phyloP scores from a whole-genome alignment of 2,797 vertebrate species.

The Agapornis canus region DNA sequence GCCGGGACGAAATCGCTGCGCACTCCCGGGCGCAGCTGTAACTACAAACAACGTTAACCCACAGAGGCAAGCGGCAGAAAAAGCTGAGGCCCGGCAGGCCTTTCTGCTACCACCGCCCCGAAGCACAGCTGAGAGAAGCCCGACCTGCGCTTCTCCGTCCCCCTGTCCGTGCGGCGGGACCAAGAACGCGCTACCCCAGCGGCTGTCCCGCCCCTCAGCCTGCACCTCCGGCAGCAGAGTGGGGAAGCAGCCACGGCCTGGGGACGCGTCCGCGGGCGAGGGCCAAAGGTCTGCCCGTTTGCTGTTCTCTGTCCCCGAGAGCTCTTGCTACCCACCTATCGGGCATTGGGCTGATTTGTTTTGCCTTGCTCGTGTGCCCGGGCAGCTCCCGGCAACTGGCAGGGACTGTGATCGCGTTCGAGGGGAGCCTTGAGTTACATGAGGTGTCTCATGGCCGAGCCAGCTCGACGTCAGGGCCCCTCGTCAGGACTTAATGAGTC shows the following conservation, averaged over 20 bases:
- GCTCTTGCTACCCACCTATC: accelerated
- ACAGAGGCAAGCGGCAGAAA: not conserved
- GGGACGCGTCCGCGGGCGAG: not conserved
- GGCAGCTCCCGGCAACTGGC: not conserved
- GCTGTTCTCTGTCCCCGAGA: accelerated
- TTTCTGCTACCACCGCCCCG: not conserved
- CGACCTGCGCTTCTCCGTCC: not conserved
- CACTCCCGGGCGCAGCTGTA: not conserved
- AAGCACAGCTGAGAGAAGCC: not conserved
- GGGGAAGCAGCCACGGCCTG: not conserved
- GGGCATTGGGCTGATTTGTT: accelerated
- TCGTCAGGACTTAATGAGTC: not conserved
- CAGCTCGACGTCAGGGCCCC: not conserved
- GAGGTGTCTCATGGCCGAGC: accelerated
- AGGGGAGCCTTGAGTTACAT: too few relatives aligned
- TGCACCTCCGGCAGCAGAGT: not conserved
- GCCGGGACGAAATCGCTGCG: accelerated
- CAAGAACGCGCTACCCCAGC: not conserved
- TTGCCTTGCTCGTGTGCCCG: too few relatives aligned
- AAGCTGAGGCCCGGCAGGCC: accelerated
- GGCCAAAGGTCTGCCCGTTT: accelerated
- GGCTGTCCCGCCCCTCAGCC: not conserved
- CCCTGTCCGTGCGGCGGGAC: not conserved
- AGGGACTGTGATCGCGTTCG: accelerated
- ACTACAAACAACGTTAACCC: too few relatives aligned